phyloP scores from a whole-genome alignment of 2,797 vertebrate species.

The Pseudochirops cupreus region DNA sequence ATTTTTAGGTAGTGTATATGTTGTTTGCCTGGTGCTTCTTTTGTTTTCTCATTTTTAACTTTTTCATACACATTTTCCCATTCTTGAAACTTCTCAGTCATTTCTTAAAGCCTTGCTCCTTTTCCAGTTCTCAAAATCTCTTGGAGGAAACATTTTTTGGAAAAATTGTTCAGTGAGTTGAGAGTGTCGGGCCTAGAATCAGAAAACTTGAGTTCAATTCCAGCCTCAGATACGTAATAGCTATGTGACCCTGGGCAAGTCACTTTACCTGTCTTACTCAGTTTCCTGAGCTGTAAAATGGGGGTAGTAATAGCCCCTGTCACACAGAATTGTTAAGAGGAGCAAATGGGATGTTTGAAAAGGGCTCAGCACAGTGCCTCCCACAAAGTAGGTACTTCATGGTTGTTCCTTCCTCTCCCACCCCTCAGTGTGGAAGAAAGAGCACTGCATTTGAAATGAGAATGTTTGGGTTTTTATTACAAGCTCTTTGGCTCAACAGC shows the following conservation, averaged over 20 bases:
- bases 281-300: neutral
- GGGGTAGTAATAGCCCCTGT: neutral
- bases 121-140: neutral
- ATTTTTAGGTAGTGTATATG: neutral
- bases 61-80: neutral
- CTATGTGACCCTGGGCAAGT: neutral
- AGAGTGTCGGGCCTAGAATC: neutral
- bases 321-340: neutral
- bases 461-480: neutral
- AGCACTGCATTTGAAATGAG: neutral
- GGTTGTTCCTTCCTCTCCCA: neutral
- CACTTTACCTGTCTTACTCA: neutral
- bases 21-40: neutral
- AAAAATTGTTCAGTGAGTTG: neutral
- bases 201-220: neutral
- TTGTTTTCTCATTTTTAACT: neutral
- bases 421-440: neutral
- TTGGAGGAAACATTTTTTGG: constrained; percentile 10
- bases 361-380: neutral
- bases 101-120: neutral
- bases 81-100: neutral
- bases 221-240: neutral
- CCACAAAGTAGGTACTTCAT: neutral
- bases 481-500: neutral
- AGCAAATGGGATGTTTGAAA: neutral